A percentile compares a stretch with the other conserved stretches of the same genome.
Conservation (phyloP, 2,113 vertebrate species). For the Octodon degus region DNA sequence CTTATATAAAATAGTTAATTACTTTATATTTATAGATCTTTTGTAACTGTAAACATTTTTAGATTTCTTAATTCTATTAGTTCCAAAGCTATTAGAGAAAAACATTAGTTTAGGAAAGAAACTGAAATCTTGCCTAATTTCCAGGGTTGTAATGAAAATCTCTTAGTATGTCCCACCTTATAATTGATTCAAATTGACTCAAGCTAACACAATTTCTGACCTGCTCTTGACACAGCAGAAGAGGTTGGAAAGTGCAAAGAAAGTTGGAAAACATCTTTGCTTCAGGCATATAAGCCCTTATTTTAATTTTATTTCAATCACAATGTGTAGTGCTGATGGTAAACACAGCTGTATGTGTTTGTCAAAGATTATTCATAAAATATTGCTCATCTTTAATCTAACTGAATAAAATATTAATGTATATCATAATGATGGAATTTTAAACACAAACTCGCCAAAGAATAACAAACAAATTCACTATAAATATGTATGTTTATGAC, state of each 20-base stretch:
- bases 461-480: conserved; percentile 31
- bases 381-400: conserved; percentile 52
- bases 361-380: conserved; percentile 70
- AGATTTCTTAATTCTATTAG: not conserved
- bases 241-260: not conserved
- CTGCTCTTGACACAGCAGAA: not conserved
- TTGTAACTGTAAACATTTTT: not conserved
- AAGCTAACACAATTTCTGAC: not conserved
- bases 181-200: not conserved
- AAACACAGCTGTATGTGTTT: conserved; percentile 72
- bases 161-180: not conserved
- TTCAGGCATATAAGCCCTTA: not conserved
- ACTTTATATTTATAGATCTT: not conserved
- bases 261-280: not conserved
- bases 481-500: not conserved
- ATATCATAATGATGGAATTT: conserved; percentile 20
- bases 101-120: not conserved
- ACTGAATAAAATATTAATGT: conserved; percentile 72
- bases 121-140: not conserved
- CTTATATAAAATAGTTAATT: not conserved
- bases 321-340: conserved; percentile 37
- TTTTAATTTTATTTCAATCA: conserved; percentile 63
- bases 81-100: not conserved
- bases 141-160: not conserved
- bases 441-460: conserved; percentile 12